Conservation (phyloP, 1,140 invertebrate species). For the Drosophila mayri region DNA sequence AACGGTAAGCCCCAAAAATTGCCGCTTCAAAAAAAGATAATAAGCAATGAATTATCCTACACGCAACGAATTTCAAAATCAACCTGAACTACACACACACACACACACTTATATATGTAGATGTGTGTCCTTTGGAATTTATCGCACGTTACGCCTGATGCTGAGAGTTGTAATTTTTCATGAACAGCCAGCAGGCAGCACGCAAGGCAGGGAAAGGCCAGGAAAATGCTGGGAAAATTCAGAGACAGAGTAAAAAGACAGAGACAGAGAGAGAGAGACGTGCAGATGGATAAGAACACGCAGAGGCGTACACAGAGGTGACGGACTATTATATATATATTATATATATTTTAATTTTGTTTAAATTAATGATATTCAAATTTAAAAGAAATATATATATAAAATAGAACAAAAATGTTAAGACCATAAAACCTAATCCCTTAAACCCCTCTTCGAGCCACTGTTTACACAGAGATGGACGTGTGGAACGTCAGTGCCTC, state of each 20-base stretch:
- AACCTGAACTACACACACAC: conserved; percentile 47
- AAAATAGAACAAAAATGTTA: too few species aligned
- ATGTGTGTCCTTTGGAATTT: conserved; percentile 58
- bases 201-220: conserved; percentile 18
- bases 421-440: background rate
- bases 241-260: background rate
- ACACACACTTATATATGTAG: conserved; percentile 14
- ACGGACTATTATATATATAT: background rate
- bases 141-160: conserved; percentile 76
- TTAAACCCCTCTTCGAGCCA: background rate
- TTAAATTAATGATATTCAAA: background rate
- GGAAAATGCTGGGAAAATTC: conserved; percentile 23
- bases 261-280: background rate
- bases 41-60: conserved; percentile 83
- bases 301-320: background rate
- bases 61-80: conserved; percentile 82
- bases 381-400: background rate
- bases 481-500: conserved; percentile 40
- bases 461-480: conserved; percentile 31
- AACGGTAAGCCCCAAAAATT: conserved; percentile 64
- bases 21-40: conserved; percentile 77
- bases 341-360: background rate
- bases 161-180: conserved; percentile 83
- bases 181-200: conserved; percentile 39
- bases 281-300: conserved; percentile 3